Evolutionary conservation across 2,888 invertebrate genomes (phyloP), one percentile per base, ranked within the genome.

Genomic region (Nemapogon koenigi): DNA sequence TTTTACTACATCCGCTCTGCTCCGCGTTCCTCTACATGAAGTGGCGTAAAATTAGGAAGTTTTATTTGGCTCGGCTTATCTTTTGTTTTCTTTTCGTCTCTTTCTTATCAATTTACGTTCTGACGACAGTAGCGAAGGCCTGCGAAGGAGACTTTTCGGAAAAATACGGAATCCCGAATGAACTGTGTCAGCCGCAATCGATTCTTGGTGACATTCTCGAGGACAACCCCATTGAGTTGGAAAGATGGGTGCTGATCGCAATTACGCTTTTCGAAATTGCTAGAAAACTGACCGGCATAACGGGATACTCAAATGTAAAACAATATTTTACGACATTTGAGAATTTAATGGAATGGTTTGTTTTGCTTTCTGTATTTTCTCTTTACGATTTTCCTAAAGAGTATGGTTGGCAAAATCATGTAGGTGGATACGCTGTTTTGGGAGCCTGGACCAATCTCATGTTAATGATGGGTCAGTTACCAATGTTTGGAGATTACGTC

Each of bases 41-140:
- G 58, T 94, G 94, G 94, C 87, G 89, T 48, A 91, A 93, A 65
- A 92, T 94, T 51, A 82, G 92, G 41, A 91, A 91, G 59, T 94
- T 91, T 65, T 94, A 93, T 62, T 85, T 91, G 37, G 90, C 88
- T 0, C 81, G 91, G 42, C 78, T 92, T 42, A 80, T 91, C 35
- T 90, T 91, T 59, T 90, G 90, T 63, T 86, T 90, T 43, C 78
- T 90, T 15, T 92, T 91, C 60, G 89, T 92, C 35, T 67, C 89
- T 16, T 89, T 90, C 51, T 70, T 92, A 37, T 91, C 91, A 2
- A 78, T 88, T 25, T 92, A 91, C 61, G 91, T 90, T 2, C 68
- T 91, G 49, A 90, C 90, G 2, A 89, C 90, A 0, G 67, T 92
- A 40, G 91, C 90, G 0, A 87, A 68, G 82, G 88, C 62, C 65